These are phyloP conservation scores for Eira barbara DNA, from an alignment of 2,113 vertebrate genomes.

Conservation along the genomic window DNA sequence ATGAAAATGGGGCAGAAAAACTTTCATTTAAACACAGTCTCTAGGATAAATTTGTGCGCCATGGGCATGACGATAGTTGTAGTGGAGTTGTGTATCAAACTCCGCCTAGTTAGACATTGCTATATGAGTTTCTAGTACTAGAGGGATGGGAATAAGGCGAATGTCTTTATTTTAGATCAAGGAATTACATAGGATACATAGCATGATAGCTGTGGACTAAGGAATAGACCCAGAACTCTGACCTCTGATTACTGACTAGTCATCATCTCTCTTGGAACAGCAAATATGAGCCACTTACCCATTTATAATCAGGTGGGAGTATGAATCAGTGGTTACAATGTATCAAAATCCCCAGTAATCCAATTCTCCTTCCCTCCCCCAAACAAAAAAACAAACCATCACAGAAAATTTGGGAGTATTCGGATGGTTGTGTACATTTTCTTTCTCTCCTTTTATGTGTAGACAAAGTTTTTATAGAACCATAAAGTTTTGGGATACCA, in stretches of 20 bases:
- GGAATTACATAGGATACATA: not conserved
- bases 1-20: not conserved
- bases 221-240: not conserved
- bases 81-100: not conserved
- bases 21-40: not conserved
- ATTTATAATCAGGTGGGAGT: constrained; percentile 1
- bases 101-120: not conserved
- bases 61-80: not conserved
- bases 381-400: not conserved
- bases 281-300: not conserved
- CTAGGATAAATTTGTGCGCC: not conserved
- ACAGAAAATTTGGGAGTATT: not conserved
- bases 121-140: not conserved
- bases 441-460: not conserved
- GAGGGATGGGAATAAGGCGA: not conserved
- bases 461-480: not conserved
- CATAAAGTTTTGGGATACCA: not conserved
- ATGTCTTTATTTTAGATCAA: not conserved
- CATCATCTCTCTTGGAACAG: not conserved
- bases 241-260: not conserved
- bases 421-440: not conserved
- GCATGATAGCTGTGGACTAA: not conserved
- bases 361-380: not conserved
- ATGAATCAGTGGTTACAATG: not conserved
- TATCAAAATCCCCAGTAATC: not conserved